Percentiles rank a stretch among this genome's conserved stretches.
phyloP scores from a whole-genome alignment of 1,140 invertebrate species.

The Trichonephila clavata region DNA sequence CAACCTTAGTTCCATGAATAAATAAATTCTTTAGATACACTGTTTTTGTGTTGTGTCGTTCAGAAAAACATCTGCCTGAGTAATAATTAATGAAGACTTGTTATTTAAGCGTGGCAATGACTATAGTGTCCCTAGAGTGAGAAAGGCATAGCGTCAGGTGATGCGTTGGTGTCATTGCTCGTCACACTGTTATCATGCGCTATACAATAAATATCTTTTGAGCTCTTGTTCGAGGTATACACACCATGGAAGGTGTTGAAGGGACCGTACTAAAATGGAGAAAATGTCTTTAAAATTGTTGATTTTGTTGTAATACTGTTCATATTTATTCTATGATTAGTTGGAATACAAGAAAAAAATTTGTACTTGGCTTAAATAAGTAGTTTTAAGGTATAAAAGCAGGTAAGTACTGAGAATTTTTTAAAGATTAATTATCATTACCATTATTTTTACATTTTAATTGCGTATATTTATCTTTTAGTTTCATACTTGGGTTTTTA shows the following conservation, averaged over 20 bases:
- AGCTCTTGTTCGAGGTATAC: conserved; percentile 19
- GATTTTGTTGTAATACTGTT: too few relatives aligned
- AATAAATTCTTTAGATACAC: conserved; percentile 34
- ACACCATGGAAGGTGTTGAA: background rate
- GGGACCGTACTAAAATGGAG: conserved; percentile 6
- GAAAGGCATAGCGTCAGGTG: conserved; percentile 7
- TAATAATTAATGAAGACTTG: conserved; percentile 66
- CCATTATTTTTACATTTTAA: too few relatives aligned
- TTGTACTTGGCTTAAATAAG: too few relatives aligned
- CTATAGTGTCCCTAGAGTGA: background rate
- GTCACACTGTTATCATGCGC: conserved; percentile 18
- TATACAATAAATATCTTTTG: conserved; percentile 51
- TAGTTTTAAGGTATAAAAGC: too few relatives aligned
- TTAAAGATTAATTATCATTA: too few relatives aligned
- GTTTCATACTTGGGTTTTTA: too few relatives aligned
- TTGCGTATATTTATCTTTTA: too few relatives aligned
- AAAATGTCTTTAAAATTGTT: background rate
- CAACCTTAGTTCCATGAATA: conserved; percentile 31
- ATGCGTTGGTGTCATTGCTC: conserved; percentile 44
- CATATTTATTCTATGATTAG: too few relatives aligned
- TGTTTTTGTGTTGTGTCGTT: conserved; percentile 19
- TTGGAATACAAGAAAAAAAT: too few relatives aligned
- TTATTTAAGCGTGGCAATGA: conserved; percentile 47
- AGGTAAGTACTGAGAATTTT: too few relatives aligned
- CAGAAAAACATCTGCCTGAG: conserved; percentile 26